These are phyloP conservation scores for Hermetia illucens DNA, from an alignment of 1,140 invertebrate species.

Conservation along the genomic window DNA sequence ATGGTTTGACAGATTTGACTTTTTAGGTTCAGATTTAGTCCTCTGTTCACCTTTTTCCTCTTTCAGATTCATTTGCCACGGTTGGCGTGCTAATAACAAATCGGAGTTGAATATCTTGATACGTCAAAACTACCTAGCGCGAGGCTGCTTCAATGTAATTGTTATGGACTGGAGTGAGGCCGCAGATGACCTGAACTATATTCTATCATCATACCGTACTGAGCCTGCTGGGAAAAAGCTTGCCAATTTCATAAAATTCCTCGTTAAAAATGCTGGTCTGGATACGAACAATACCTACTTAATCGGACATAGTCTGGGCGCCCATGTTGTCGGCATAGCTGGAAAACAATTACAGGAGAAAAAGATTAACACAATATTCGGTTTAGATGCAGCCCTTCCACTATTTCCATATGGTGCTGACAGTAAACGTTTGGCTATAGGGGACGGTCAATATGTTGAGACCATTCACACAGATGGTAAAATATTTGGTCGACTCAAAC, in stretches of 20 bases:
- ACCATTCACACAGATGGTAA: conserved; percentile 43
- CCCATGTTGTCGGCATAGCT: conserved; percentile 37
- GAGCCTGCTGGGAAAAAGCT: conserved; percentile 20
- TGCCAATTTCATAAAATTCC: conserved; percentile 20
- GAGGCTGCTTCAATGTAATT: no score
- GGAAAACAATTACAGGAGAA: conserved; percentile 27
- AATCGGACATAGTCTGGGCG: conserved; percentile 31
- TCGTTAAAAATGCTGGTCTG: conserved; percentile 20
- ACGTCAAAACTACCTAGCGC: no score
- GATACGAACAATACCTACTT: conserved; percentile 15
- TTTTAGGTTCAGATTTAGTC: no score
- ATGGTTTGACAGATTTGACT: no score
- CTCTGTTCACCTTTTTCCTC: no score
- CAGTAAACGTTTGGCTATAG: conserved; percentile 31
- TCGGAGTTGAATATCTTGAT: no score
- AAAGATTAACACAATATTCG: conserved; percentile 24
- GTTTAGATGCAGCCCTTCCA: conserved; percentile 34
- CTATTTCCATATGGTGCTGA: conserved; percentile 20
- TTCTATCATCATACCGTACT: no score
- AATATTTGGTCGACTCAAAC: conserved; percentile 32
- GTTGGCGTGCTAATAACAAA: no score
- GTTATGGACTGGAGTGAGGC: no score
- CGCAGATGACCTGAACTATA: no score
- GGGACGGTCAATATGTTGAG: conserved; percentile 22
- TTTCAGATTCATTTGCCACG: no score